Percentiles rank a stretch among this genome's conserved stretches.
These are phyloP conservation scores for Melinaea menophilus DNA, from an alignment of 2,888 invertebrate species.

Conservation along the genomic window DNA sequence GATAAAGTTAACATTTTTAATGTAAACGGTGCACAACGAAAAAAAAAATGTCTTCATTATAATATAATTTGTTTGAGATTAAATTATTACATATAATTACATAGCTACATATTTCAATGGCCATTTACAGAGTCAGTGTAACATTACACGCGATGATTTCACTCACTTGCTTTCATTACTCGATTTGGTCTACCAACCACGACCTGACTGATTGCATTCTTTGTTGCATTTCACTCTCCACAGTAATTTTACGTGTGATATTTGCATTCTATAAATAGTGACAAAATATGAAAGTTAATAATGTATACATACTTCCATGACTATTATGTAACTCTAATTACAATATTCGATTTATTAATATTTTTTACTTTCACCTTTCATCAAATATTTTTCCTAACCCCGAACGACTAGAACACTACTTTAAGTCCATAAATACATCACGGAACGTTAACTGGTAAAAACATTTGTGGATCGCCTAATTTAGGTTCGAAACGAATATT, in stretches of 20 bases:
- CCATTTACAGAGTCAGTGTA: conserved; percentile 31
- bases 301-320: conserved; percentile 3
- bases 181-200: conserved; percentile 28
- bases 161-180: conserved; percentile 33
- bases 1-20: not conserved
- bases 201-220: conserved; percentile 31
- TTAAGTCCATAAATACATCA: conserved; percentile 52
- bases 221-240: conserved; percentile 20
- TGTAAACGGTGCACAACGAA: not conserved
- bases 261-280: no score
- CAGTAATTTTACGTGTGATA: conserved; percentile 9
- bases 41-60: not conserved
- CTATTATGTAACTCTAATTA: conserved; percentile 10
- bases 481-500: conserved; percentile 89
- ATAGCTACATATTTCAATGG: conserved; percentile 25
- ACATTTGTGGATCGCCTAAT: conserved; percentile 87
- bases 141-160: conserved; percentile 40
- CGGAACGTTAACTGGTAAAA: conserved; percentile 85
- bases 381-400: not conserved
- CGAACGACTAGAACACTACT: conserved; percentile 39
- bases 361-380: not conserved
- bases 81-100: not conserved
- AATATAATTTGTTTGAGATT: not conserved
- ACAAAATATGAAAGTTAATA: not conserved
- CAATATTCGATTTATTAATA: not conserved